Evolutionary conservation across 2,113 vertebrate species (phyloP), one percentile per base, ranked within the genome.

Genomic region (Nansenia antarctica): DNA sequence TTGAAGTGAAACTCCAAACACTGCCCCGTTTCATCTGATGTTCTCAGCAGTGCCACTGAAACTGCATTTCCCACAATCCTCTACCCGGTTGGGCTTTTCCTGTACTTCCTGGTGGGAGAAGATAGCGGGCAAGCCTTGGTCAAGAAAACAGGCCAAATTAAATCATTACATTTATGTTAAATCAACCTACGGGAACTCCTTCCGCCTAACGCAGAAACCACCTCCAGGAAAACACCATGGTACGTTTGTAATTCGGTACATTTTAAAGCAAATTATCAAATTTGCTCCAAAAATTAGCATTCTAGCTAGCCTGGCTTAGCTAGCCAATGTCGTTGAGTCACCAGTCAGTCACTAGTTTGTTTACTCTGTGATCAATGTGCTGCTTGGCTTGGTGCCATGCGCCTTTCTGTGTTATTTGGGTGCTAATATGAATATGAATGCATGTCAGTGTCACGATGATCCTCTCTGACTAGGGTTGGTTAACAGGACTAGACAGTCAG

Each of bases 11-110:
- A 4, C n/a, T 1, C 29, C 26, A 6, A 15, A 60, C 2, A 18
- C 0, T 0, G 0, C 0, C n/a, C n/a, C n/a, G 0, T 24, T 24
- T 24, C 18, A 52, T 15, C 3, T 0, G 2, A 24, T 0, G 0
- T 35, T 58, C 5, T 14, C 26, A 54, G 5, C 2, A 0, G 0
- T 1, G 0, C 0, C 0, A 4, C 0, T 3, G 18, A 72, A 85
- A 92, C 87, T 73, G 76, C 89, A 77, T 68, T 60, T 15, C 78
- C 91, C 86, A 77, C 2, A 30, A 84, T 80, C 69, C 86, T 72
- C 4, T 27, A 29, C 57, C 1, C 9, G 0, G 0, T 32, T 14
- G 61, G n/a, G 58, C 60, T 39, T 49, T 61, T 22, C n/a, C 26
- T 35, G 22, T 55, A 67, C 72, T 82, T 91, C 83, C 81, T 60